A percentile compares a stretch with the other conserved stretches of the same genome.
These are phyloP conservation scores for Chironomus riparius DNA, from an alignment of 2,888 invertebrate genomes.

Conservation along the genomic window DNA sequence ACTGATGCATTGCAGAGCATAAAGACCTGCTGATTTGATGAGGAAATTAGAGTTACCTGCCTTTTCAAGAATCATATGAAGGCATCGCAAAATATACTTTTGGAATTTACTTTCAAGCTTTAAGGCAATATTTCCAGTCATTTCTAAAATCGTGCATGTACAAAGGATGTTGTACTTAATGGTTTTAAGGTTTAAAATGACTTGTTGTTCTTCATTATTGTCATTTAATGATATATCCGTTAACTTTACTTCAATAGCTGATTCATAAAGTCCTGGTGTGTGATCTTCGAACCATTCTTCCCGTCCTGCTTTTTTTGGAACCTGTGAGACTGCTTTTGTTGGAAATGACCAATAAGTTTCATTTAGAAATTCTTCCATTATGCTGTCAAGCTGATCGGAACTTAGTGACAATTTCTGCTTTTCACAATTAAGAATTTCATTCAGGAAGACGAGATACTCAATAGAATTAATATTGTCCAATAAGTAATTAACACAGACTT, in stretches of 20 bases:
- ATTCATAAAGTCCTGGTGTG: constrained; percentile 41
- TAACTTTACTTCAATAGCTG: constrained; percentile 38
- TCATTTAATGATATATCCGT: constrained; percentile 38
- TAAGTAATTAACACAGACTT: constrained; percentile 53
- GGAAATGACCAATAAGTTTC: constrained; percentile 39
- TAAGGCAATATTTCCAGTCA: constrained; percentile 54
- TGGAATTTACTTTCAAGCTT: constrained; percentile 48
- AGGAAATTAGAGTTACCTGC: constrained; percentile 58
- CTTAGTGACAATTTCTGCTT: constrained; percentile 27
- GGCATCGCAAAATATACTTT: constrained; percentile 52
- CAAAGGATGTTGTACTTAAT: constrained; percentile 57
- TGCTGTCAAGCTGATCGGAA: constrained; percentile 32
- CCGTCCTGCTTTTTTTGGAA: constrained; percentile 28
- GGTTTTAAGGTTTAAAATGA: constrained; percentile 36
- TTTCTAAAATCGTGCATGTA: constrained; percentile 59
- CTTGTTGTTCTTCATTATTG: constrained; percentile 29
- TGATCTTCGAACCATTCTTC: constrained; percentile 37
- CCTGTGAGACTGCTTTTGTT: constrained; percentile 33
- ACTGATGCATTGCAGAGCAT: constrained; percentile 50
- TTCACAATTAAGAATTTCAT: constrained; percentile 32
- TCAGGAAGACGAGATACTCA: constrained; percentile 38
- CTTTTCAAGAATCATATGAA: constrained; percentile 61
- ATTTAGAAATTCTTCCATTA: constrained; percentile 36
- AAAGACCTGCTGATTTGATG: constrained; percentile 53
- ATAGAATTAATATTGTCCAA: constrained; percentile 47